Percentiles rank a stretch among this genome's conserved stretches.
Evolutionary conservation across 2,113 vertebrate genomes (phyloP).

Genomic region (Colistium nudipinnis): DNA sequence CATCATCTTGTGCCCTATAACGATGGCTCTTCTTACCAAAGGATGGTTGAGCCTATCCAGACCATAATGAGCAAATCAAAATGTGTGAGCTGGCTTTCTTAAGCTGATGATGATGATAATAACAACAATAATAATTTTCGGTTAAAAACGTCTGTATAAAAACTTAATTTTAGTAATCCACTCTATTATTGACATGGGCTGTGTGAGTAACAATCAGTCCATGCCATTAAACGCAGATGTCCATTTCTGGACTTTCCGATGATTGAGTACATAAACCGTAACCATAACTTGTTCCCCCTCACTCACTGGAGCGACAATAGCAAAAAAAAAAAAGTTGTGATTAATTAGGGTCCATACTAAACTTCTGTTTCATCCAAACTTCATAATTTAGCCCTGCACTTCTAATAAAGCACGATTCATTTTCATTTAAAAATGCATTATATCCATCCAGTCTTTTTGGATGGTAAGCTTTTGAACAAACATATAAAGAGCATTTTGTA

Average conservation of each 20-base stretch:
- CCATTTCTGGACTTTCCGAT: background rate
- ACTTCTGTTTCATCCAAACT: background rate
- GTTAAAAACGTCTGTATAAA: background rate
- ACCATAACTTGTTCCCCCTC: background rate
- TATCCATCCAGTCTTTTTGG: no score
- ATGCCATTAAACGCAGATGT: constrained; percentile 16
- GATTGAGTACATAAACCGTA: background rate
- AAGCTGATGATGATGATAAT: no score
- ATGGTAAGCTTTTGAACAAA: no score
- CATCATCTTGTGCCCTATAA: background rate
- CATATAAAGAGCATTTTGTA: no score
- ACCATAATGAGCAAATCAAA: constrained; percentile 15
- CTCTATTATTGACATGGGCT: background rate
- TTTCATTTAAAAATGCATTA: background rate
- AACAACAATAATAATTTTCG: no score
- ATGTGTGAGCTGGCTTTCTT: constrained; percentile 6
- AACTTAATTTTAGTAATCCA: background rate
- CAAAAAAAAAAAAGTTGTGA: no score
- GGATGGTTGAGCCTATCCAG: constrained; percentile 4
- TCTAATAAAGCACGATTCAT: constrained; percentile 2
- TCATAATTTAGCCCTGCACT: background rate
- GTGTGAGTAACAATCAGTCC: background rate
- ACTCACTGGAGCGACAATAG: background rate
- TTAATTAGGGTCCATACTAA: background rate
- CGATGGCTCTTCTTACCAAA: background rate